These are phyloP conservation scores for Pristionchus japonicus DNA, from an alignment of 2,888 invertebrate species.

Conservation along the genomic window DNA sequence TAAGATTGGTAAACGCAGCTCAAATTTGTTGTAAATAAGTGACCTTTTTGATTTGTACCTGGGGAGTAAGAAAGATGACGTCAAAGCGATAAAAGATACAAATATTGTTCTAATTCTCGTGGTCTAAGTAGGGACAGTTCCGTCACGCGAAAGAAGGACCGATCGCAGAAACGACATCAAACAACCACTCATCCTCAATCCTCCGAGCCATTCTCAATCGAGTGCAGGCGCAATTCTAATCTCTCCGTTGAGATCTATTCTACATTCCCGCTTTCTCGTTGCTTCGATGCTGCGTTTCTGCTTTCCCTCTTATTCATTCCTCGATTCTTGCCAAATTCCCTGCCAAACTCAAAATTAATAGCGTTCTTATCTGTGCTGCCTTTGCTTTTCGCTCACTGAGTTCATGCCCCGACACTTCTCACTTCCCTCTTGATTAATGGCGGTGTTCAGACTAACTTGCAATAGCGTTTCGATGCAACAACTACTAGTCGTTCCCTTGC, in stretches of 20 bases:
- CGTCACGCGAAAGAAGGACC: no score
- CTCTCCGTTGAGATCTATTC: neutral
- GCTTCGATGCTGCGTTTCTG: neutral
- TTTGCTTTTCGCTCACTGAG: neutral
- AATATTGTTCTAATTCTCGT: no score
- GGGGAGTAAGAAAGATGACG: no score
- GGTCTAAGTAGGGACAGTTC: no score
- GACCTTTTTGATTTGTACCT: no score
- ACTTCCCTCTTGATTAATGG: neutral
- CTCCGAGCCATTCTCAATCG: neutral
- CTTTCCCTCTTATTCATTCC: neutral
- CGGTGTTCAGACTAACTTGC: neutral
- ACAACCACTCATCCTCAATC: neutral
- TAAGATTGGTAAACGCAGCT: no score
- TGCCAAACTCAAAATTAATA: neutral
- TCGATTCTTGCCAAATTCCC: neutral
- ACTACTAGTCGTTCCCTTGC: neutral
- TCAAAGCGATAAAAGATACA: no score
- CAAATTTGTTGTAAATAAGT: no score
- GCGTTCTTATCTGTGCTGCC: neutral
- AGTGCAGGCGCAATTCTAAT: neutral
- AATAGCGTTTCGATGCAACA: neutral
- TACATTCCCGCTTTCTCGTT: neutral
- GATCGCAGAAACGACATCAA: no score
- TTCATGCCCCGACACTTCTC: neutral